These are phyloP conservation scores for Drymodes brunneopygia DNA, from an alignment of 2,113 vertebrate species.

Conservation along the genomic window DNA sequence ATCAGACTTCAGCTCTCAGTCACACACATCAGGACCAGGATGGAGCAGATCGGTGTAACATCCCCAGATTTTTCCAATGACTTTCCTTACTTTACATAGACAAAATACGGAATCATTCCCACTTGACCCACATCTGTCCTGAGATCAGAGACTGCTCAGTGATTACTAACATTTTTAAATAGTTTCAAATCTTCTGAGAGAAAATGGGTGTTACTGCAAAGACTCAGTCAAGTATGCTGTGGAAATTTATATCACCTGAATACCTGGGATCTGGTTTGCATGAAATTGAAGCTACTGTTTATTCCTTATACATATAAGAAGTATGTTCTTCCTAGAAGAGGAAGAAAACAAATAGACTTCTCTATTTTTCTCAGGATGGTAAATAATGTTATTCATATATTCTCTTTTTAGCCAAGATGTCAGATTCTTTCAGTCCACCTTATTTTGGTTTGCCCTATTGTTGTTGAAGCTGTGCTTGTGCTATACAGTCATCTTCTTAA, in stretches of 20 bases:
- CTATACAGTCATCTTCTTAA: not conserved
- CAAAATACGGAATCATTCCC: not conserved
- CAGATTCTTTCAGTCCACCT: not conserved
- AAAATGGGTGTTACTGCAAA: not conserved
- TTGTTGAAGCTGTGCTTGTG: not conserved
- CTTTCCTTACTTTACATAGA: not conserved
- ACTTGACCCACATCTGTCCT: not conserved
- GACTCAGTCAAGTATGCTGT: not conserved
- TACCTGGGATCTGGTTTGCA: not conserved
- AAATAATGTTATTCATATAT: not conserved
- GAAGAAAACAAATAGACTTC: not conserved
- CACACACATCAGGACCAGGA: not conserved
- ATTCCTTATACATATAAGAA: not conserved
- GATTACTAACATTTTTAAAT: not conserved
- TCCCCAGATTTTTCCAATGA: not conserved
- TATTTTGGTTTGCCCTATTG: not conserved
- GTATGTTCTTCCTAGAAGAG: too few relatives aligned
- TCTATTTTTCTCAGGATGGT: not conserved
- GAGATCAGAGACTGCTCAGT: not conserved
- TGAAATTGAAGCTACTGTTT: not conserved
- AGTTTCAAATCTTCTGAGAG: not conserved
- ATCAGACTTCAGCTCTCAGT: not conserved
- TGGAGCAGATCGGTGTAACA: not conserved
- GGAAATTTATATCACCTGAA: not conserved
- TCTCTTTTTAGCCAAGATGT: not conserved